Conservation (phyloP, 2,888 invertebrate genomes). For the Venustoraphidia nigricollis region DNA sequence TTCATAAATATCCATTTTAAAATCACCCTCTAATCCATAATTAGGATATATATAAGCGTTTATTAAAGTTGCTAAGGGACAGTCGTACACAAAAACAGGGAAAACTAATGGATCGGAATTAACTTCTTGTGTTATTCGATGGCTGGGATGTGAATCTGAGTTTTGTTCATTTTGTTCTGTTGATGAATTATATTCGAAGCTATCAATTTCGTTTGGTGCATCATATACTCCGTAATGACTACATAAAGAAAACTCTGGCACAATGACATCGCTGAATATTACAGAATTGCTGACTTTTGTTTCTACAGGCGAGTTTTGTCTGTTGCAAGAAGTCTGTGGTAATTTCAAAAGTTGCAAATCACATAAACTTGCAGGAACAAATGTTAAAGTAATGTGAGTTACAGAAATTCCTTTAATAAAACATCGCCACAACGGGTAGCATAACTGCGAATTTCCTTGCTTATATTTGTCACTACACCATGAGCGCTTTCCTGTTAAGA, state of each 20-base stretch:
- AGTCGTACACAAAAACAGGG: slow-evolving; percentile 54
- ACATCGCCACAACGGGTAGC: slow-evolving; percentile 41
- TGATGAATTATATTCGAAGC: slow-evolving; percentile 12
- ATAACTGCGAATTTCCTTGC: slow-evolving; percentile 6
- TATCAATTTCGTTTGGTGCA: slow-evolving; percentile 13
- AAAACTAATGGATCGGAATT: slow-evolving; percentile 23
- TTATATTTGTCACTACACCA: slow-evolving; percentile 2
- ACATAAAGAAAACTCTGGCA: slow-evolving; percentile 18
- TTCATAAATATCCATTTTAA: slow-evolving; percentile 31
- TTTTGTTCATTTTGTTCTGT: background rate
- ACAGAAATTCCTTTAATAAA: slow-evolving; percentile 45
- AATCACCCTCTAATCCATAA: slow-evolving; percentile 17
- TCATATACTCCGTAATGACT: slow-evolving; percentile 15
- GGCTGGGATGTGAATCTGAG: background rate
- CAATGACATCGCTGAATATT: too few species aligned
- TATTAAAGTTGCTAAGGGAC: slow-evolving; percentile 40
- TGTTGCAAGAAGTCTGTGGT: slow-evolving; percentile 8
- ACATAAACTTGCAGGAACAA: slow-evolving; percentile 44
- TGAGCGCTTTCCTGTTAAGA: slow-evolving; percentile 4
- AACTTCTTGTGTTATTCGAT: background rate
- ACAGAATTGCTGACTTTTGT: too few species aligned
- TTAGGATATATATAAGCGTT: slow-evolving; percentile 31
- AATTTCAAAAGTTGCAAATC: slow-evolving; percentile 24
- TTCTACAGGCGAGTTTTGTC: too few species aligned
- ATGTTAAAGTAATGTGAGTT: slow-evolving; percentile 46